Evolutionary conservation across 2,797 vertebrate species (phyloP).

Genomic region (Lepus townsendii): DNA sequence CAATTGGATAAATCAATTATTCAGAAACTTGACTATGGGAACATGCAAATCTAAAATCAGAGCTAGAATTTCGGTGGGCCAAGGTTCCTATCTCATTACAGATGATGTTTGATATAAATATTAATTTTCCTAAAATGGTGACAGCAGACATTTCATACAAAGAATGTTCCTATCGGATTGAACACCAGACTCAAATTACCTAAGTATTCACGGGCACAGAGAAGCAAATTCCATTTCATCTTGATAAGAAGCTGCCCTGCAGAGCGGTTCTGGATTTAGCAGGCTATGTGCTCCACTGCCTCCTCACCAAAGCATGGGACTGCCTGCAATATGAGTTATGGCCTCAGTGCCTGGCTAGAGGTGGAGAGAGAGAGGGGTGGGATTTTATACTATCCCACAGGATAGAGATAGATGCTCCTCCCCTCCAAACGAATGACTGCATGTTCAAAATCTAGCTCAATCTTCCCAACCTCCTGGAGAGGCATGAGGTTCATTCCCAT

Average conservation of each 20-base stretch:
- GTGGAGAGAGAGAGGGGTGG: neutral
- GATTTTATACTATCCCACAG: neutral
- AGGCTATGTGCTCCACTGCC: neutral
- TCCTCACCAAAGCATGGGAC: constrained; percentile 24
- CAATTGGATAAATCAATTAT: constrained; percentile 74
- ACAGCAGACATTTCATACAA: constrained; percentile 68
- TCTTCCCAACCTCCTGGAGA: neutral
- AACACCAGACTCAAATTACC: constrained; percentile 68
- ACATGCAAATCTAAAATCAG: constrained; percentile 62
- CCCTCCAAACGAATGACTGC: neutral
- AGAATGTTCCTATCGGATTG: constrained; percentile 55
- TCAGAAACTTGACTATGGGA: constrained; percentile 60
- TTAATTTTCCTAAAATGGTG: constrained; percentile 68
- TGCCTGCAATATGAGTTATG: constrained; percentile 8
- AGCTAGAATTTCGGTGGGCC: constrained; percentile 64
- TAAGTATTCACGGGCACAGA: neutral
- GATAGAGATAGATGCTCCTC: constrained; percentile 1
- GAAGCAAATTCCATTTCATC: constrained; percentile 65
- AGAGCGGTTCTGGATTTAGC: constrained; percentile 1
- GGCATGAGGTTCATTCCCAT: neutral
- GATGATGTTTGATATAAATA: constrained; percentile 75
- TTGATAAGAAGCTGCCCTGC: constrained; percentile 17
- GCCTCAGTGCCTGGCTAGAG: neutral
- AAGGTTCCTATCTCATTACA: constrained; percentile 72
- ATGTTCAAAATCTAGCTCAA: neutral